phyloP scores from a whole-genome alignment of 2,113 vertebrate species.

The Edolisoma coerulescens region DNA sequence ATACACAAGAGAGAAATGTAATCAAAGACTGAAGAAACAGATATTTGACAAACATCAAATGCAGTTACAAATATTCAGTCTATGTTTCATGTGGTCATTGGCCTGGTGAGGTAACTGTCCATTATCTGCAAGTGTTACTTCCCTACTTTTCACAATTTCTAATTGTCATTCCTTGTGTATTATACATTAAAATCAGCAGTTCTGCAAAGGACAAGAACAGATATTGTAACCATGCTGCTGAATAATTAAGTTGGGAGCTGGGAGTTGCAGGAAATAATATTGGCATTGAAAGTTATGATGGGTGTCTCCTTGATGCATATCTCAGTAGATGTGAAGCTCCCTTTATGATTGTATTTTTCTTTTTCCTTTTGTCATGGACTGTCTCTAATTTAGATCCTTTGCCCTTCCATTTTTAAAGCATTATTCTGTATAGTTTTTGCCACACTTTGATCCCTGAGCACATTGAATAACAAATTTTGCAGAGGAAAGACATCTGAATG shows the following conservation, averaged over 20 bases:
- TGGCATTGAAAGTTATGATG: not conserved
- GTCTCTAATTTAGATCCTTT: not conserved
- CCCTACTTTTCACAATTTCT: not conserved
- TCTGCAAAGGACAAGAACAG: not conserved
- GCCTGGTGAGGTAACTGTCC: not conserved
- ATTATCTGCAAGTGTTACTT: not conserved
- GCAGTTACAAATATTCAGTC: not conserved
- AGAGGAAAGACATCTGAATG: not conserved
- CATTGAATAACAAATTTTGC: not conserved
- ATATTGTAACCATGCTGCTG: not conserved
- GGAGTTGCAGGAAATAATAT: not conserved
- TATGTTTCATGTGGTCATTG: not conserved
- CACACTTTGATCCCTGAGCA: slow-evolving; percentile 10
- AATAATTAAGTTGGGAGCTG: not conserved
- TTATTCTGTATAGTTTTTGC: not conserved
- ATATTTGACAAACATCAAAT: not conserved
- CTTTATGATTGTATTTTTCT: not conserved
- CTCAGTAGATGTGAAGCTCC: not conserved
- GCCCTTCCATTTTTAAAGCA: not conserved
- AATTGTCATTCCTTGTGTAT: not conserved
- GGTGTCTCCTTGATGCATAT: not conserved
- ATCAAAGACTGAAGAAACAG: not conserved
- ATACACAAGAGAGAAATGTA: not conserved
- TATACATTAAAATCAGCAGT: not conserved
- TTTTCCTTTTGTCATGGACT: not conserved